phyloP scores from a whole-genome alignment of 2,113 vertebrate genomes.

The Tretioscincus oriximinensis region DNA sequence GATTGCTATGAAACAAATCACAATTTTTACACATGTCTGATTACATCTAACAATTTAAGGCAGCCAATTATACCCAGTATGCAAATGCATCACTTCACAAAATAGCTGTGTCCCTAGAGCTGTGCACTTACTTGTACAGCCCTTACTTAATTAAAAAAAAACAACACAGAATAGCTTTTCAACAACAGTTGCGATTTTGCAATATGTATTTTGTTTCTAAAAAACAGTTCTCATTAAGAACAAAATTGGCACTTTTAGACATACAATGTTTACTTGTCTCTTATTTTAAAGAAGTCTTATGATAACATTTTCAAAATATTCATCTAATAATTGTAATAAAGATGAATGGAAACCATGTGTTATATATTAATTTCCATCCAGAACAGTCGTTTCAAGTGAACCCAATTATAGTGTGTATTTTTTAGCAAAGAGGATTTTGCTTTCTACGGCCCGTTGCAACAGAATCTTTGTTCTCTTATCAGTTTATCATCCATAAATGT shows the following conservation, averaged over 20 bases:
- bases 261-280: slow-evolving; percentile 1
- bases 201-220: slow-evolving; percentile 60
- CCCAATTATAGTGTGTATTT: slow-evolving; percentile 46
- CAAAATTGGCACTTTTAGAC: slow-evolving; percentile 55
- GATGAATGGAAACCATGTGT: slow-evolving; percentile 35
- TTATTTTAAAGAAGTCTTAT: slow-evolving; percentile 49
- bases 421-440: slow-evolving; percentile 28
- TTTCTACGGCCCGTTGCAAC: not conserved
- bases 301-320: slow-evolving; percentile 50
- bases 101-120: slow-evolving; percentile 43
- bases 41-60: slow-evolving; percentile 66
- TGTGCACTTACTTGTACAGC: slow-evolving; percentile 46
- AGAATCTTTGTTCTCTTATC: not conserved
- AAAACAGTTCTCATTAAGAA: slow-evolving; percentile 48
- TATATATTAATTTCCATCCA: slow-evolving; percentile 30
- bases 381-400: not conserved
- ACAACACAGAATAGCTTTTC: slow-evolving; percentile 29
- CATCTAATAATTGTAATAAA: slow-evolving; percentile 60
- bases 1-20: slow-evolving; percentile 69
- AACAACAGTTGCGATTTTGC: slow-evolving; percentile 30
- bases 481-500: not conserved
- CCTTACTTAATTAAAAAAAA: not conserved
- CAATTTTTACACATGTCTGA: slow-evolving; percentile 69
- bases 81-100: slow-evolving; percentile 56
- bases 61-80: slow-evolving; percentile 61